Conservation (phyloP, 2,113 vertebrate species). For the Grammomys surdaster region DNA sequence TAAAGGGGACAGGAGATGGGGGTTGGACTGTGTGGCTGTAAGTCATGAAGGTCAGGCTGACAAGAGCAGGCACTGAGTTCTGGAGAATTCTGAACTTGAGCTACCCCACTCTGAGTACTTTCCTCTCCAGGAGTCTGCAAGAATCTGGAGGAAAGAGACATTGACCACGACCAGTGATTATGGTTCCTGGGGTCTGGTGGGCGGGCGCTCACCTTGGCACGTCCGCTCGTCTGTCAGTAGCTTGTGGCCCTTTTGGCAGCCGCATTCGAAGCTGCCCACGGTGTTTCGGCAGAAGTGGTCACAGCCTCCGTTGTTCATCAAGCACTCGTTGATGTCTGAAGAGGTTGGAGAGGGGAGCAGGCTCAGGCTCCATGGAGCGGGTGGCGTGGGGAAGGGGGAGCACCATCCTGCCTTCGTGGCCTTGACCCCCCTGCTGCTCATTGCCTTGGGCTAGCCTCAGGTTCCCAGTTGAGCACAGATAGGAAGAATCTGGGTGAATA, state of each 20-base stretch:
- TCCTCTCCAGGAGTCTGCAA: not conserved
- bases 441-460: not conserved
- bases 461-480: not conserved
- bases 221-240: constrained; percentile 97
- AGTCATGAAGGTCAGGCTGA: not conserved
- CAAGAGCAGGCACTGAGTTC: not conserved
- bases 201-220: constrained; percentile 92
- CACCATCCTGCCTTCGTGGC: too few relatives aligned
- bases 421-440: not conserved
- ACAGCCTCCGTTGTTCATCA: constrained; percentile 96
- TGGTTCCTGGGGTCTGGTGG: rapidly evolving
- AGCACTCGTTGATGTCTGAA: constrained; percentile 97
- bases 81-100: too few relatives aligned
- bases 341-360: not conserved
- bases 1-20: not conserved
- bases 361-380: not conserved
- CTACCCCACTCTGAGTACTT: too few relatives aligned
- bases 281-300: constrained; percentile 98
- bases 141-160: not conserved
- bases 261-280: constrained; percentile 98
- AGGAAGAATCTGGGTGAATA: rapidly evolving
- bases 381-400: too few relatives aligned
- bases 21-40: not conserved
- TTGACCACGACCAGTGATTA: too few relatives aligned
- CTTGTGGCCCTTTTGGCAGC: constrained; percentile 98